Conservation (phyloP, 2,797 vertebrate species). For the Tadarida brasiliensis region DNA sequence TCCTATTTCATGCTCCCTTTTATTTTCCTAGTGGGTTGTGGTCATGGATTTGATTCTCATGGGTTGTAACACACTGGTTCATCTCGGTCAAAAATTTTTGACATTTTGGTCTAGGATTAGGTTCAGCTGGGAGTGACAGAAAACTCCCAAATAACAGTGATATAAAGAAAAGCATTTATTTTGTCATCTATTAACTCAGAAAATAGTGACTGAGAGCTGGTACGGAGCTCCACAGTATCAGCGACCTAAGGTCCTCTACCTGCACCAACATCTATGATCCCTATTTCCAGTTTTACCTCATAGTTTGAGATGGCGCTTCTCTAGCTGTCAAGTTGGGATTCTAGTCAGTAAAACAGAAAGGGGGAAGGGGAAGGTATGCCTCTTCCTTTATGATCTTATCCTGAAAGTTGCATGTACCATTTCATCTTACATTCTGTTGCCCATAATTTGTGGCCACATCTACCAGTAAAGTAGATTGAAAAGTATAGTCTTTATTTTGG, state of each 20-base stretch:
- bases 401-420: background rate
- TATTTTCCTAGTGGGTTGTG: conserved; percentile 7
- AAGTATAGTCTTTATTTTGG: background rate
- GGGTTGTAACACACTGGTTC: background rate
- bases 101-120: conserved; percentile 27
- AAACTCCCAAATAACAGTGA: background rate
- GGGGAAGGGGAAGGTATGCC: background rate
- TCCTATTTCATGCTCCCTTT: background rate
- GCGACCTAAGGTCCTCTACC: background rate
- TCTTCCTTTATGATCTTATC: background rate
- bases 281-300: background rate
- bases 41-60: background rate
- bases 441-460: background rate
- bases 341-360: background rate
- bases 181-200: background rate
- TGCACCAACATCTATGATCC: background rate
- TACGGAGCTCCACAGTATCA: background rate
- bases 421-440: background rate
- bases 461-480: conserved; percentile 26
- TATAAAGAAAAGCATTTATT: background rate
- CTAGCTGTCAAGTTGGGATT: background rate
- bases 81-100: background rate
- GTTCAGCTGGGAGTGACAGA: background rate
- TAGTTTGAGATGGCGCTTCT: conserved; percentile 1
- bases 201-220: background rate